A percentile compares a stretch with the other conserved stretches of the same genome.
These are phyloP conservation scores for Drosophila cognata DNA, from an alignment of 2,888 invertebrate genomes.

Conservation along the genomic window DNA sequence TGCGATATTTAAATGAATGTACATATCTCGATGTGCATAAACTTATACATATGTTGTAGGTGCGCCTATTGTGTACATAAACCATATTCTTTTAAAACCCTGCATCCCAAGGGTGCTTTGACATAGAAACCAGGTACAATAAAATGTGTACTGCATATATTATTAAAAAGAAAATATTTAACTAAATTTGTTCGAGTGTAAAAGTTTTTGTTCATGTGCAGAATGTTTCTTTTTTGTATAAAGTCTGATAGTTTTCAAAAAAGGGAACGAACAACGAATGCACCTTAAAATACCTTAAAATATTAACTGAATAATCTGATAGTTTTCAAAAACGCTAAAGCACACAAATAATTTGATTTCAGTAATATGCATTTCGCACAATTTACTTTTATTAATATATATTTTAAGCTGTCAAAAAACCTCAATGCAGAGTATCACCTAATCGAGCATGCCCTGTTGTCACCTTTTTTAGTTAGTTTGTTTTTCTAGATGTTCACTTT, in stretches of 20 bases:
- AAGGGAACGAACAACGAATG: too few relatives aligned
- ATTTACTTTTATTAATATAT: not conserved
- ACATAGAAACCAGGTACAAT: not conserved
- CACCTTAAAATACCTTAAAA: not conserved
- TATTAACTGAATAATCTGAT: not conserved
- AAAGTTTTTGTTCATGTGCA: not conserved
- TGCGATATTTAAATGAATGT: constrained; percentile 1
- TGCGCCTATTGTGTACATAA: constrained; percentile 16
- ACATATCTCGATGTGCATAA: not conserved
- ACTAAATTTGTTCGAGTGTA: not conserved
- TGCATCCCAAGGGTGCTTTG: not conserved
- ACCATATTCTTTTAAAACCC: constrained; percentile 20
- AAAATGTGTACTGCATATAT: not conserved
- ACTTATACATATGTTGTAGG: constrained; percentile 16
- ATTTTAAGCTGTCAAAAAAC: not conserved
- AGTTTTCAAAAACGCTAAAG: not conserved
- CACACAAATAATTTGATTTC: not conserved
- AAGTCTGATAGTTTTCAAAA: not conserved
- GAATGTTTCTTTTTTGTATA: not conserved
- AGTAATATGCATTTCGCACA: not conserved
- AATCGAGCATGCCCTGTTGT: not conserved
- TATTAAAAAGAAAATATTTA: not conserved
- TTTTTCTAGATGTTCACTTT: constrained; percentile 22
- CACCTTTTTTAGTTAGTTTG: not conserved
- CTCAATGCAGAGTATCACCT: constrained; percentile 1